Evolutionary conservation across 1,140 invertebrate species (phyloP).

Genomic region (Heliothis virescens): DNA sequence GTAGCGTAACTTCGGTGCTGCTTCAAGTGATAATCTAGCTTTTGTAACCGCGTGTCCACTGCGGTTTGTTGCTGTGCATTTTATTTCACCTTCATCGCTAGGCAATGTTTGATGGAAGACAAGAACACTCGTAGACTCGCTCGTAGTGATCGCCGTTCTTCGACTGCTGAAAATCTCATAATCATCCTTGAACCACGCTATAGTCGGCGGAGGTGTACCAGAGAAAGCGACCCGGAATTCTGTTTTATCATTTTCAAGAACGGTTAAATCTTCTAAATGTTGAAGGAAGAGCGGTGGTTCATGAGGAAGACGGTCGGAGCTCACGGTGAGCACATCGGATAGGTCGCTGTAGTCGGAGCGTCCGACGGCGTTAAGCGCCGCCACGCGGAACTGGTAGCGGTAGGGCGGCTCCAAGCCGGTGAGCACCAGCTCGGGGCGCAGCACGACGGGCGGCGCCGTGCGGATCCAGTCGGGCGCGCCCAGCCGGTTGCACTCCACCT

Average conservation of each 20-base stretch:
- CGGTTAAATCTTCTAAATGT: slow-evolving; percentile 89
- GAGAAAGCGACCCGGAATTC: slow-evolving; percentile 93
- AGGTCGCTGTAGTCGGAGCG: slow-evolving; percentile 92
- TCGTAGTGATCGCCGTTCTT: slow-evolving; percentile 91
- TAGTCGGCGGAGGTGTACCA: slow-evolving; percentile 93
- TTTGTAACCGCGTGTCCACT: slow-evolving; percentile 92
- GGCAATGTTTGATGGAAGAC: slow-evolving; percentile 93
- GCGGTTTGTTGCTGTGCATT: slow-evolving; percentile 94
- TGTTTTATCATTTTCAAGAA: slow-evolving; percentile 93
- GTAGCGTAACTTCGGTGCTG: slow-evolving; percentile 92
- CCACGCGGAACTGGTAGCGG: slow-evolving; percentile 95
- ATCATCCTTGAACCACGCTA: slow-evolving; percentile 97
- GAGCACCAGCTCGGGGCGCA: slow-evolving; percentile 90
- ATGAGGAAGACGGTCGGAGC: slow-evolving; percentile 89
- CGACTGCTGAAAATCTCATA: slow-evolving; percentile 94
- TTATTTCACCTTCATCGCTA: slow-evolving; percentile 94
- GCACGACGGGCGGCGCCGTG: slow-evolving; percentile 90
- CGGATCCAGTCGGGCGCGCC: slow-evolving; percentile 92
- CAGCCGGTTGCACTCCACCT: slow-evolving; percentile 92
- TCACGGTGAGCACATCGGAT: slow-evolving; percentile 92
- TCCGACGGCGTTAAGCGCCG: slow-evolving; percentile 94
- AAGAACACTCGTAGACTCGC: slow-evolving; percentile 92
- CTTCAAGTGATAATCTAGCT: slow-evolving; percentile 91
- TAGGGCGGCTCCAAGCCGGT: slow-evolving; percentile 94
- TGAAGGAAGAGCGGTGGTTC: slow-evolving; percentile 90